Evolutionary conservation across 1,140 invertebrate genomes (phyloP).

Genomic region (Hetaerina americana): DNA sequence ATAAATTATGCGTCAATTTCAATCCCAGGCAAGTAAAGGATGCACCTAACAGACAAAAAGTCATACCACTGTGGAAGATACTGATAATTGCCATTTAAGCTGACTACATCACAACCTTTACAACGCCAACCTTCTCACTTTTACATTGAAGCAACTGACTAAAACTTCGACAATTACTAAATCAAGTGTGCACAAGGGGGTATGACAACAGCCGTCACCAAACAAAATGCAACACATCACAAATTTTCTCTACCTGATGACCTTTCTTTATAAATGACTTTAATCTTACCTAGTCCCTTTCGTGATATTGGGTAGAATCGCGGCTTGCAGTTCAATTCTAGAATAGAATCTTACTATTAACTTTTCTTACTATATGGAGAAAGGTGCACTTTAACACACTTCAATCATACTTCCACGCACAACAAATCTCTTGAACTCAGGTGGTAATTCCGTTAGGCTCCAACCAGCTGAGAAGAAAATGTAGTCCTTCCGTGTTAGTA

Average conservation of each 20-base stretch:
- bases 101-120: too few relatives aligned
- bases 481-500: not conserved
- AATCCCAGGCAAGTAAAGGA: too few relatives aligned
- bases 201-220: too few relatives aligned
- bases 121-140: too few relatives aligned
- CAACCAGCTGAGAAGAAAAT: not conserved
- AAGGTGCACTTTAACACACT: not conserved
- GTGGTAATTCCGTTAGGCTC: not conserved
- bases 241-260: not conserved
- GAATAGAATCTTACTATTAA: not conserved
- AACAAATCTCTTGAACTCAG: not conserved
- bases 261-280: not conserved
- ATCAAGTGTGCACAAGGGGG: too few relatives aligned
- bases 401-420: not conserved
- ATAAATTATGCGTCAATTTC: too few relatives aligned
- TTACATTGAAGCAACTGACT: too few relatives aligned
- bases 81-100: too few relatives aligned
- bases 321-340: not conserved
- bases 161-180: too few relatives aligned
- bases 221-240: too few relatives aligned
- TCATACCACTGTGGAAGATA: too few relatives aligned
- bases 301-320: not conserved
- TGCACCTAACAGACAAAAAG: too few relatives aligned
- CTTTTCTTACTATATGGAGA: not conserved
- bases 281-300: not conserved